Evolutionary conservation across 1,140 invertebrate species (phyloP).

Genomic region (Acromyrmex heyeri): DNA sequence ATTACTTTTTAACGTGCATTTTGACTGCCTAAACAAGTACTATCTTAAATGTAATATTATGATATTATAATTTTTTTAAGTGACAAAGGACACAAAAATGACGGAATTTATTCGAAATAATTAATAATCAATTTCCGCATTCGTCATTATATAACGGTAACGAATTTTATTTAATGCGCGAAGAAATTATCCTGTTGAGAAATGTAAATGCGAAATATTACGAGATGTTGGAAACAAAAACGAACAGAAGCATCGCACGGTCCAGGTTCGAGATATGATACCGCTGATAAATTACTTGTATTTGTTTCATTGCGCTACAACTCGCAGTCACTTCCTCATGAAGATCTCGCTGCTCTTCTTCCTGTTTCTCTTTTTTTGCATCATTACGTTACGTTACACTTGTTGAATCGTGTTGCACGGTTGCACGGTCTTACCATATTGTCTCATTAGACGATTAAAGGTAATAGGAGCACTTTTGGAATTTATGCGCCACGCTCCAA

Average conservation of each 20-base stretch:
- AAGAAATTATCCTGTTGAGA: neutral
- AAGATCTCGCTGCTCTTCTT: neutral
- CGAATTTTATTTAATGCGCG: neutral
- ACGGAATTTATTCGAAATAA: conserved; percentile 13
- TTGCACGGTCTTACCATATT: neutral
- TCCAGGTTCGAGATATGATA: neutral
- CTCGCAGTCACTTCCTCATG: conserved; percentile 16
- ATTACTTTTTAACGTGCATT: neutral
- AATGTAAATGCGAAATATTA: conserved; percentile 9
- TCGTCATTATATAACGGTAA: conserved; percentile 16
- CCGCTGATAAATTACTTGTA: conserved; percentile 22
- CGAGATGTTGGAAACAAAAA: neutral
- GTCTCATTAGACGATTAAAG: conserved; percentile 18
- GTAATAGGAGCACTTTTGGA: conserved; percentile 10
- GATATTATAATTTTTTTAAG: neutral
- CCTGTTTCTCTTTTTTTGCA: conserved; percentile 22
- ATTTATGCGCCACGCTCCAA: conserved; percentile 36
- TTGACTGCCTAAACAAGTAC: neutral
- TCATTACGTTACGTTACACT: conserved; percentile 50
- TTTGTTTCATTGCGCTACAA: conserved; percentile 17
- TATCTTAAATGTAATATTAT: neutral
- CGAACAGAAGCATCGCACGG: neutral
- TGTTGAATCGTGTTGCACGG: conserved; percentile 27
- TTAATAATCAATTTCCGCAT: neutral
- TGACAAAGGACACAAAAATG: no score